phyloP scores from a whole-genome alignment of 2,113 vertebrate species.

The Bufo gargarizans region DNA sequence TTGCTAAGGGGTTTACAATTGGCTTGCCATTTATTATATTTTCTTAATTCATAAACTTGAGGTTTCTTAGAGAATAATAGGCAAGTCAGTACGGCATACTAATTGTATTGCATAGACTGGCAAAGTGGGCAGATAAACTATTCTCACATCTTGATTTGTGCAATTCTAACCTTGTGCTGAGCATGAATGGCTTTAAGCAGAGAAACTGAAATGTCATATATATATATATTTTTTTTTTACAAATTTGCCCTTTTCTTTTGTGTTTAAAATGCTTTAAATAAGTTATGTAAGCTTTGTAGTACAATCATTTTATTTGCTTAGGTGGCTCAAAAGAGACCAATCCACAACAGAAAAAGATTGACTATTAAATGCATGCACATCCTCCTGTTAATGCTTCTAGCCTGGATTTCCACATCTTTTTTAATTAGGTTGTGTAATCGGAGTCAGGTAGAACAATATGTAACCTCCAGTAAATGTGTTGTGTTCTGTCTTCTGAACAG shows the following conservation, averaged over 20 bases:
- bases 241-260: background rate
- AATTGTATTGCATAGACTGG: too few relatives aligned
- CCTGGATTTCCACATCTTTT: constrained; percentile 20
- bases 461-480: constrained; percentile 25
- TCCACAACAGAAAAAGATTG: background rate
- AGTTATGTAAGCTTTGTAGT: background rate
- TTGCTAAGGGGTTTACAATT: background rate
- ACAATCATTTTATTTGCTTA: background rate
- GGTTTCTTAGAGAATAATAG: too few relatives aligned
- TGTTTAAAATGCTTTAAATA: background rate
- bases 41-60: too few relatives aligned
- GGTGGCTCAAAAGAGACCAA: constrained; percentile 23
- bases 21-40: background rate
- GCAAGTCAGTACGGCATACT: too few relatives aligned
- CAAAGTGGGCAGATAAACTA: too few relatives aligned
- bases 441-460: constrained; percentile 29
- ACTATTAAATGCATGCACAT: background rate
- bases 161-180: background rate
- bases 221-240: too few relatives aligned
- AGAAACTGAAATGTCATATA: too few relatives aligned
- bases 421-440: constrained; percentile 45
- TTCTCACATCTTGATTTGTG: too few relatives aligned
- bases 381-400: constrained; percentile 19
- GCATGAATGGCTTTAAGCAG: background rate
- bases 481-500: constrained; percentile 17